phyloP scores from a whole-genome alignment of 2,888 invertebrate species.

The Aphodius granarius region DNA sequence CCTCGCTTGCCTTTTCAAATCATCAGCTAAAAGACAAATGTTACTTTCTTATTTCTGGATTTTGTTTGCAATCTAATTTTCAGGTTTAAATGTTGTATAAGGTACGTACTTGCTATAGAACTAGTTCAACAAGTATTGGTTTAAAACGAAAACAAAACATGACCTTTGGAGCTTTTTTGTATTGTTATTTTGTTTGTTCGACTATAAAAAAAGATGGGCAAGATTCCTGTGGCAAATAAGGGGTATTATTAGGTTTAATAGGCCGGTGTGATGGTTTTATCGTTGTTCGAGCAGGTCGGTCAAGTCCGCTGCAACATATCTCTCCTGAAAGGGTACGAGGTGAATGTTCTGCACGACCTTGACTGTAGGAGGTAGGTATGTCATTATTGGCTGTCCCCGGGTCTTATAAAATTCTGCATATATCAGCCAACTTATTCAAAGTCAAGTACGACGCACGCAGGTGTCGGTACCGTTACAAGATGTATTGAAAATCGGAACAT shows the following conservation, averaged over 20 bases:
- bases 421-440: conserved; percentile 8
- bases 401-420: conserved; percentile 1
- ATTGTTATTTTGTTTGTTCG: not conserved
- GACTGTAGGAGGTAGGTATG: conserved; percentile 39
- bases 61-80: no score
- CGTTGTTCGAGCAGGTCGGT: not conserved
- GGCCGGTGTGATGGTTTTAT: not conserved
- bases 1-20: conserved; percentile 16
- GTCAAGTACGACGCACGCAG: conserved; percentile 12
- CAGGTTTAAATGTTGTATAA: not conserved
- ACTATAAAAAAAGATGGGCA: not conserved
- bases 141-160: not conserved
- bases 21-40: conserved; percentile 19
- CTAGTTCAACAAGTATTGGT: not conserved
- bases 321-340: conserved; percentile 34
- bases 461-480: conserved; percentile 34
- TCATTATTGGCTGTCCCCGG: not conserved
- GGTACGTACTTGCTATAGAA: not conserved
- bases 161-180: not conserved
- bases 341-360: conserved; percentile 52
- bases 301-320: not conserved
- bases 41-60: no score
- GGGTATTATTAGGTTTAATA: not conserved
- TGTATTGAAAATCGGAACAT: conserved; percentile 33
- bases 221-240: not conserved